Evolutionary conservation across 2,888 invertebrate species (phyloP).

Genomic region (Hipparchia sbordonii): DNA sequence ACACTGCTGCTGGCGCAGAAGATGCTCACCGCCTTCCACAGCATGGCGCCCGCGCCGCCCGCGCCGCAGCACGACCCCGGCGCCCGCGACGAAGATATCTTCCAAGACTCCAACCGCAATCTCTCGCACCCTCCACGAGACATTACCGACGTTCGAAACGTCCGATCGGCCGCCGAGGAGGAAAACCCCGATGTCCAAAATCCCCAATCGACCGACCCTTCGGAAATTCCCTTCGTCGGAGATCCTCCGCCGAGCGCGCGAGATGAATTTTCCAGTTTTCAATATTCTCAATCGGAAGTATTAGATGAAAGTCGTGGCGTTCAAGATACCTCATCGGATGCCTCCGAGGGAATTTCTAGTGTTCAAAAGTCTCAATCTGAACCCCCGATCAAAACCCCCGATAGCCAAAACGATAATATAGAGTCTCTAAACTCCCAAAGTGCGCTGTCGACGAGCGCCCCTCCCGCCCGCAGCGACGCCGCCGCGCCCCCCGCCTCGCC

Average conservation of each 20-base stretch:
- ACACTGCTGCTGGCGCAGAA: conserved; percentile 59
- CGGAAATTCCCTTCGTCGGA: background rate
- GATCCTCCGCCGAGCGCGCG: no score
- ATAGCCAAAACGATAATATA: background rate
- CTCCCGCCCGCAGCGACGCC: background rate
- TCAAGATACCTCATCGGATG: background rate
- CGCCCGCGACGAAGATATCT: background rate
- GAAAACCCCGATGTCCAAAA: background rate
- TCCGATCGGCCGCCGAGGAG: background rate
- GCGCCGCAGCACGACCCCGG: background rate
- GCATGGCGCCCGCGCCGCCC: conserved; percentile 53
- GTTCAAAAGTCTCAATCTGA: background rate
- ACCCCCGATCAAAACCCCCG: background rate
- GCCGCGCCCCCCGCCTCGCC: background rate
- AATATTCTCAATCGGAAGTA: background rate
- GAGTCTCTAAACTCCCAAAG: background rate
- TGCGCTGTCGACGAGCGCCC: background rate
- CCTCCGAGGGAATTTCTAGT: background rate
- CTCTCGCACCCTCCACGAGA: background rate
- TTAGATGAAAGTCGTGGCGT: background rate
- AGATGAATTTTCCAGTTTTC: background rate
- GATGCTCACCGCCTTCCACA: conserved; percentile 68
- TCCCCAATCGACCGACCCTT: background rate
- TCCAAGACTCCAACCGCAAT: background rate
- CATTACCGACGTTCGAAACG: background rate